These are phyloP conservation scores for Pyrrhura leucotis DNA, from an alignment of 2,797 vertebrate species.

Conservation along the genomic window DNA sequence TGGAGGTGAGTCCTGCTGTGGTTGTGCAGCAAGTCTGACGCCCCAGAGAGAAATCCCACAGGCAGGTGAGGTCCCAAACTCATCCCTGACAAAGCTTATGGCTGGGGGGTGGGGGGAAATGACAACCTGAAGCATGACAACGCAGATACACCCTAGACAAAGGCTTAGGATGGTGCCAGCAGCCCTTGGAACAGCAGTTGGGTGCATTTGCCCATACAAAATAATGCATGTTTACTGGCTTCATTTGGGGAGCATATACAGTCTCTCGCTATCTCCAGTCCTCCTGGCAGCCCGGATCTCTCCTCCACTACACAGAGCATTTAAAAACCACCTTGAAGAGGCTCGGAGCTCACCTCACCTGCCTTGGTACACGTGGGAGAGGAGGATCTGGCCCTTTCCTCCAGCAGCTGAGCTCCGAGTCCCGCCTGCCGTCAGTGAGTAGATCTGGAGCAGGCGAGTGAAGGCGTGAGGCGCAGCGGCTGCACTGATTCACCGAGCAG, in stretches of 20 bases:
- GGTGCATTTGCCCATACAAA: neutral
- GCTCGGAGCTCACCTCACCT: neutral
- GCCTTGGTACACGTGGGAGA: accelerated
- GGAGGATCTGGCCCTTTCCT: neutral
- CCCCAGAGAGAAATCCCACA: neutral
- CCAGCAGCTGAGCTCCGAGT: neutral
- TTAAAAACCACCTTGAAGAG: neutral
- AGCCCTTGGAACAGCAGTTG: neutral
- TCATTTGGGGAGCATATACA: neutral
- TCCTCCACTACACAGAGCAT: neutral
- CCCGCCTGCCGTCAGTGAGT: accelerated
- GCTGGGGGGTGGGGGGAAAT: neutral
- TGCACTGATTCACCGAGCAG: neutral
- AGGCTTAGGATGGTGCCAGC: neutral
- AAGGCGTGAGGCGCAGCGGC: accelerated
- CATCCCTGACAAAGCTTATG: neutral
- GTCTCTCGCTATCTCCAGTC: neutral
- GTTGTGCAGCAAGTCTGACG: neutral
- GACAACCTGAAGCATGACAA: neutral
- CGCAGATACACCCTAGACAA: neutral
- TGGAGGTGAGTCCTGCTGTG: conserved; percentile 38
- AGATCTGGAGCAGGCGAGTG: neutral
- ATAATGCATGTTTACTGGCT: accelerated
- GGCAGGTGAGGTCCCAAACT: neutral
- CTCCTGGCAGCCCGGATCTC: neutral